Conservation (phyloP, 2,888 invertebrate species). For the Morpho helenor region DNA sequence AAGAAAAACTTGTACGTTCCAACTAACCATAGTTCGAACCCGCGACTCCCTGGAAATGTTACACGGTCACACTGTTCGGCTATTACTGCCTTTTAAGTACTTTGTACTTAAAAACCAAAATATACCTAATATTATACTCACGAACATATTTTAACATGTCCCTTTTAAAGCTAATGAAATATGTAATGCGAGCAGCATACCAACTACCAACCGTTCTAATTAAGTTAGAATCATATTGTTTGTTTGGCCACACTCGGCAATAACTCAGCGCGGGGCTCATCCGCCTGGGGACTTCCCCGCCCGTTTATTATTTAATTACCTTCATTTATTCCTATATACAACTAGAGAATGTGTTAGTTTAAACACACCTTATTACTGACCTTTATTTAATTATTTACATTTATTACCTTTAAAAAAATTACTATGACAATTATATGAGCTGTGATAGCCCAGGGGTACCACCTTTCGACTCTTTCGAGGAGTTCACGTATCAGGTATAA, state of each 20-base stretch:
- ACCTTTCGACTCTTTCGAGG: too few relatives aligned
- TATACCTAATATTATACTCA: too few relatives aligned
- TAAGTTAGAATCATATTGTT: slow-evolving; percentile 8
- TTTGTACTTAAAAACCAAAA: too few relatives aligned
- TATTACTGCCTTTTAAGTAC: too few relatives aligned
- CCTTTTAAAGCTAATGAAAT: background rate
- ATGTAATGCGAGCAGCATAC: background rate
- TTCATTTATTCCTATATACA: slow-evolving; percentile 17
- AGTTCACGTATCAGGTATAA: too few relatives aligned
- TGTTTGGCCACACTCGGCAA: slow-evolving; percentile 5
- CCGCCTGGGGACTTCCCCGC: slow-evolving; percentile 14
- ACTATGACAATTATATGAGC: background rate
- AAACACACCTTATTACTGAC: slow-evolving; percentile 13
- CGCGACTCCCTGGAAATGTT: too few relatives aligned
- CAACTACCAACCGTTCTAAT: slow-evolving; percentile 7
- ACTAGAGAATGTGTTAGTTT: slow-evolving; percentile 1
- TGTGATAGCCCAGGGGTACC: too few relatives aligned
- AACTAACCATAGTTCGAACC: too few relatives aligned
- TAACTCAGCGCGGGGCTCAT: slow-evolving; percentile 8
- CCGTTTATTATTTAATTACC: slow-evolving; percentile 27
- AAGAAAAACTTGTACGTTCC: too few relatives aligned
- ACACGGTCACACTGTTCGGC: too few relatives aligned
- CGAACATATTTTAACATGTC: background rate
- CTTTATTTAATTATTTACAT: background rate
- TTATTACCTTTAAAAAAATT: background rate